Evolutionary conservation across 2,113 vertebrate genomes (phyloP), one percentile per base, ranked within the genome.

Genomic region (Rhegmatorhina hoffmannsi): DNA sequence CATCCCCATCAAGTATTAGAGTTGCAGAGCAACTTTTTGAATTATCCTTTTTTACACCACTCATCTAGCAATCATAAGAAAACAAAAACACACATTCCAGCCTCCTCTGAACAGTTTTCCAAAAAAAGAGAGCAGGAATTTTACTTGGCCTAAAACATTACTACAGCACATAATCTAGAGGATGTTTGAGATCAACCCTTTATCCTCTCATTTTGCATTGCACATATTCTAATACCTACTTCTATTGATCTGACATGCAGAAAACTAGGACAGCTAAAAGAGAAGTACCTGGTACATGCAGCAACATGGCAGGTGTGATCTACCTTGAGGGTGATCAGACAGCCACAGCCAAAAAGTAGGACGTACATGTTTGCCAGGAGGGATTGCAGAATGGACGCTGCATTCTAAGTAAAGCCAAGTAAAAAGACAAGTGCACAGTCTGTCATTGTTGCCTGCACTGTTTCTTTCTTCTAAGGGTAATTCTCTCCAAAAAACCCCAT

Each of bases 251-350:
- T 74, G 83, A 66, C 74, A 88, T 77, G 68, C 62, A 87, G 76
- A 89, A 93, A 90, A 87, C 64, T 49, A 73, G 58, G 68, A 87
- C 59, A 80, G n/a, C 53, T 84, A 62, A 64, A 90, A 84, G 78
- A 73, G 68, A 69, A 85, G 40, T 69, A 86, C 43, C 68, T 90
- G 43, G 31, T 82, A 81, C 28, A 70, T 55, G 36, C 49, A 87
- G 40, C 56, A 89, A 82, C 77, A 64, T 5, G 31, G 91, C 94
- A 96, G 81, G 81, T 95, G 82, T 50, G 75, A 89, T 94, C 69
- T 95, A 62, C 95, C 92, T 94, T n/a, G 43, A 87, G 89, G 95
- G 91, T 62, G 82, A 95, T 92, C 86, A 95, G 92, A 49, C 9
- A 7, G 74, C 73, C 72, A 79, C 40, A 56, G 53, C 60, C 44